phyloP scores from a whole-genome alignment of 2,888 invertebrate species.

The Cancer borealis region DNA sequence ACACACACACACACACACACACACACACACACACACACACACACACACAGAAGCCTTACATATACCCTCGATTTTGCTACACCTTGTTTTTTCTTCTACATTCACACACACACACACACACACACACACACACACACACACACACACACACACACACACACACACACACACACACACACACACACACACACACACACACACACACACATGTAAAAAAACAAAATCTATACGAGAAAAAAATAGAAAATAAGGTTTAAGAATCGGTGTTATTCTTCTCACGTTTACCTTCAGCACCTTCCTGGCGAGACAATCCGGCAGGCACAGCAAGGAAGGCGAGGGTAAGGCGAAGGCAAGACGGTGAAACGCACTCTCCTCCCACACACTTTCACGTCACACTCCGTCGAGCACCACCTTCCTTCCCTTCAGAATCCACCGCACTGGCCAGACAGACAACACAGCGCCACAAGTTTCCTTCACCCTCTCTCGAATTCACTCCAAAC shows the following conservation, averaged over 20 bases:
- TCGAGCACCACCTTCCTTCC: neutral
- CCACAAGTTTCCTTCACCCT: neutral
- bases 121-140: no score
- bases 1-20: neutral
- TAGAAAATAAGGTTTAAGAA: neutral
- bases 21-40: neutral
- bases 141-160: no score
- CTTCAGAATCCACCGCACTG: neutral
- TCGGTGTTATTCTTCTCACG: neutral
- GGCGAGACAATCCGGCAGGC: neutral
- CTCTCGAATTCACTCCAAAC: neutral
- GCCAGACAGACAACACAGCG: slow-evolving; percentile 5
- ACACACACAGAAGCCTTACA: neutral
- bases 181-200: slow-evolving; percentile 40
- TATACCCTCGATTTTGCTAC: neutral
- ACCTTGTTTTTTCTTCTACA: no score
- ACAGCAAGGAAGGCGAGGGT: neutral
- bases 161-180: neutral
- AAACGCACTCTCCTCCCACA: neutral
- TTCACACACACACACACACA: no score
- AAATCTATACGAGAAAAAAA: neutral
- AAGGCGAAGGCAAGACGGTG: neutral
- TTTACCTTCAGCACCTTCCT: neutral
- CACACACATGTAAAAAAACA: neutral
- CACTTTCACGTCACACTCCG: neutral